Percentiles rank a stretch among this genome's conserved stretches.
These are phyloP conservation scores for Myxocyprinus asiaticus DNA, from an alignment of 2,113 vertebrate species.

Conservation along the genomic window DNA sequence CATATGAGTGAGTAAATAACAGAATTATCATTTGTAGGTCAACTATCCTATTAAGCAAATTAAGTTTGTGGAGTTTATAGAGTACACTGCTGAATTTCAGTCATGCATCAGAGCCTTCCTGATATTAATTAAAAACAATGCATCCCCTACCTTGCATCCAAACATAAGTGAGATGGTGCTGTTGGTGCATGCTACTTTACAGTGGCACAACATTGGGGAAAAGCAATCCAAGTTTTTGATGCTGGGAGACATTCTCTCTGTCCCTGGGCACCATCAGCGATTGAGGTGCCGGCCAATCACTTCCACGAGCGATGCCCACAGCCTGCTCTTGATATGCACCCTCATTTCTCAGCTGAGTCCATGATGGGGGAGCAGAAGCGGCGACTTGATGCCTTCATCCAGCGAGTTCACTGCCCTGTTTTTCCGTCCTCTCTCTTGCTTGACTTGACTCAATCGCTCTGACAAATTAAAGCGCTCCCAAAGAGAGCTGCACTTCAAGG, in stretches of 20 bases:
- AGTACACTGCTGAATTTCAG: too few species aligned
- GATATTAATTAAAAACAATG: constrained; percentile 16
- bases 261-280: constrained; percentile 67
- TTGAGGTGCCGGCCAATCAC: constrained; percentile 68
- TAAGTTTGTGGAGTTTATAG: neutral
- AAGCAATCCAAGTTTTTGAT: constrained; percentile 81
- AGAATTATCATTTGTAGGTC: too few species aligned
- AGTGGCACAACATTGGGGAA: constrained; percentile 85
- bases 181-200: constrained; percentile 90
- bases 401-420: constrained; percentile 6
- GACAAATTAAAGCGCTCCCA: constrained; percentile 37
- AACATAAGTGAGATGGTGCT: constrained; percentile 90
- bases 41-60: neutral
- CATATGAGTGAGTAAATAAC: too few species aligned
- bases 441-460: constrained; percentile 9
- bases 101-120: neutral
- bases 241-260: constrained; percentile 78
- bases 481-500: constrained; percentile 38
- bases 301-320: constrained; percentile 50
- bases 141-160: constrained; percentile 86
- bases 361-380: constrained; percentile 38
- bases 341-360: constrained; percentile 64
- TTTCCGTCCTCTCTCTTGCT: constrained; percentile 15
- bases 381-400: constrained; percentile 39
- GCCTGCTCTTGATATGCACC: constrained; percentile 68